A percentile compares a stretch with the other conserved stretches of the same genome.
Conservation (phyloP, 2,888 invertebrate species). For the Andrena marginata region DNA sequence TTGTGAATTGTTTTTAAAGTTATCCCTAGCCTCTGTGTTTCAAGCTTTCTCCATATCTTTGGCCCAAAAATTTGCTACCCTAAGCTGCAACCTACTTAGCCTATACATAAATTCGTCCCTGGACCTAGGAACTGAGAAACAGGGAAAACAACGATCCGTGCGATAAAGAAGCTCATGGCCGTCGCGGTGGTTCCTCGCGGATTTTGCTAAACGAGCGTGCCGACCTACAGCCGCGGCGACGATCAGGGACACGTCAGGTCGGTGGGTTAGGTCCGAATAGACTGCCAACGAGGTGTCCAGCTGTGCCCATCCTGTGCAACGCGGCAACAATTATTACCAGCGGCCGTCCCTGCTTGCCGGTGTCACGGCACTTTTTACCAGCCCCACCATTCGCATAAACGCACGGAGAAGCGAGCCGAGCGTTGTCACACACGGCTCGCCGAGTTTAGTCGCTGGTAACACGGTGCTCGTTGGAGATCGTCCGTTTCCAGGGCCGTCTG, state of each 20-base stretch:
- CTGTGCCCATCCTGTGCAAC: constrained; percentile 80
- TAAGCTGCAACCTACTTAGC: too few species aligned
- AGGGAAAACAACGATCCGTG: not conserved
- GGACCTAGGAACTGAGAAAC: not conserved
- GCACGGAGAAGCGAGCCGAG: constrained; percentile 35
- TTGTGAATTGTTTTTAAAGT: too few species aligned
- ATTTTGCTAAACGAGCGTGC: constrained; percentile 30
- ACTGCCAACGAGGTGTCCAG: constrained; percentile 76
- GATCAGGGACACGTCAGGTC: constrained; percentile 55
- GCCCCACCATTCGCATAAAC: constrained; percentile 71
- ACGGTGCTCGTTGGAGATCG: constrained; percentile 57
- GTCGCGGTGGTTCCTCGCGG: constrained; percentile 3
- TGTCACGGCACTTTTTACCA: constrained; percentile 63
- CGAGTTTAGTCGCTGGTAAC: constrained; percentile 68
- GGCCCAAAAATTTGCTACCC: too few species aligned
- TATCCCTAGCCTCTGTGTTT: too few species aligned
- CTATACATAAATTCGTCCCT: too few species aligned
- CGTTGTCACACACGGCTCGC: constrained; percentile 47
- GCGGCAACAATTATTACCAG: constrained; percentile 70
- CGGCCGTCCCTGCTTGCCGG: constrained; percentile 50
- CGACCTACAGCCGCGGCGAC: constrained; percentile 28
- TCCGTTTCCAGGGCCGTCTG: constrained; percentile 33
- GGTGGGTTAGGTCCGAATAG: constrained; percentile 64
- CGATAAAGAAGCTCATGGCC: constrained; percentile 1
- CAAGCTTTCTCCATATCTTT: too few species aligned